Evolutionary conservation across 2,888 invertebrate genomes (phyloP), one percentile per base, ranked within the genome.

Genomic region (Meliscaeva auricollis): DNA sequence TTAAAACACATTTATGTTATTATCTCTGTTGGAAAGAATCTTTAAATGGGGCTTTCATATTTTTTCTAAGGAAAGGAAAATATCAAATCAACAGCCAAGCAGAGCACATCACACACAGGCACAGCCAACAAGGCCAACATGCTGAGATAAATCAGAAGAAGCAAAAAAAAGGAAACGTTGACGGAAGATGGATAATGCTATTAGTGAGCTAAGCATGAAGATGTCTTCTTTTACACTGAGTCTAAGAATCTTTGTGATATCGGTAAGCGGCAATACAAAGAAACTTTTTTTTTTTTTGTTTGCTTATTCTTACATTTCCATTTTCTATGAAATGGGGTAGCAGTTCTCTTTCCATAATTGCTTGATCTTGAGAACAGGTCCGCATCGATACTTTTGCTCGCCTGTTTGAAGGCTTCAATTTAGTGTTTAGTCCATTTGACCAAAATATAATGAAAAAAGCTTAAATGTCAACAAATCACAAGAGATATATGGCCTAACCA

Each of bases 1-100:
- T 79, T 60, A 66, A 79, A 73, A 73, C 72, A 60, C 78, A 79
- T 79, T 79, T 73, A 66, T 56, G 56, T 66, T 64, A 77, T 77
- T 70, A 77, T 77, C 62, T 66, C 56, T 60, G n/a, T 8, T 4
- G 22, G 56, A 48, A 35, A 54, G 15, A 30, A 26, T 64, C 44
- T 22, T 64, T 6, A 22, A 22, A 17, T 26, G 38, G 30, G 22
- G 46, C 17, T 60, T 41, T 35, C 22, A 68, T 60, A 60, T 26
- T 3, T 26, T 3, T 35, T 38, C 5, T 32, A 2, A 7, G 41
- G 41, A 56, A 20, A 44, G 30, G n/a, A 50, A 38, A 26, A 68
- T 56, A 15, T 60, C 38, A 20, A 22, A 32, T 2, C 4, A 15
- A 26, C 30, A 54, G 3, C 15, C n/a, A n/a, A n/a, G n/a, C n/a